Conservation (phyloP, 2,888 invertebrate genomes). For the Agrotis segetum region DNA sequence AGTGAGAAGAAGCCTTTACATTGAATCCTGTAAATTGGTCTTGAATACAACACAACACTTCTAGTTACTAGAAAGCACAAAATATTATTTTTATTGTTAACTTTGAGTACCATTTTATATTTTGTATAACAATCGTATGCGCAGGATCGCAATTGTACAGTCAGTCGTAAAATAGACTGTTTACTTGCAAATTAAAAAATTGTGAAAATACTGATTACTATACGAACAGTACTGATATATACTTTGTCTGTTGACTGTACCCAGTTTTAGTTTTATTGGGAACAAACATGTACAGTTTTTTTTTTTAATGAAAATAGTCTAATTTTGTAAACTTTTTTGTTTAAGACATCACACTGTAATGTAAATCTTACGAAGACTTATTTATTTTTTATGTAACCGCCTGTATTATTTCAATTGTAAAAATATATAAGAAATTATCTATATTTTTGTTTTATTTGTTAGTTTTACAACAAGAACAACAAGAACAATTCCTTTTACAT, state of each 20-base stretch:
- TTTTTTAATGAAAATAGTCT: slow-evolving; percentile 50
- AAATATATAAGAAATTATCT: slow-evolving; percentile 89
- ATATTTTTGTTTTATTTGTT: slow-evolving; percentile 69
- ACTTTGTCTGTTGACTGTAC: slow-evolving; percentile 39
- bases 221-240: slow-evolving; percentile 22
- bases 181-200: slow-evolving; percentile 3
- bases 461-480: too few relatives aligned
- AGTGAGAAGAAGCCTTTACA: slow-evolving; percentile 8
- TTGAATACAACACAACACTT: slow-evolving; percentile 15
- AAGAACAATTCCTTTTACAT: too few relatives aligned
- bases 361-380: slow-evolving; percentile 79
- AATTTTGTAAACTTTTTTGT: slow-evolving; percentile 64
- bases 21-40: neutral
- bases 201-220: slow-evolving; percentile 1
- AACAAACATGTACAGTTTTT: slow-evolving; percentile 61
- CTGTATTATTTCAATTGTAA: slow-evolving; percentile 90
- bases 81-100: slow-evolving; percentile 44
- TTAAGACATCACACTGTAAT: slow-evolving; percentile 78
- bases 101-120: slow-evolving; percentile 35
- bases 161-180: slow-evolving; percentile 24
- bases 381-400: slow-evolving; percentile 91
- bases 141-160: slow-evolving; percentile 62
- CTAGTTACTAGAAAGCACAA: slow-evolving; percentile 51
- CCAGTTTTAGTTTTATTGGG: slow-evolving; percentile 50
- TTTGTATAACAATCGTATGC: slow-evolving; percentile 41